Conservation (phyloP, 37 sponge, comb jelly and placozoan species). For the Halichondria panicea region DNA sequence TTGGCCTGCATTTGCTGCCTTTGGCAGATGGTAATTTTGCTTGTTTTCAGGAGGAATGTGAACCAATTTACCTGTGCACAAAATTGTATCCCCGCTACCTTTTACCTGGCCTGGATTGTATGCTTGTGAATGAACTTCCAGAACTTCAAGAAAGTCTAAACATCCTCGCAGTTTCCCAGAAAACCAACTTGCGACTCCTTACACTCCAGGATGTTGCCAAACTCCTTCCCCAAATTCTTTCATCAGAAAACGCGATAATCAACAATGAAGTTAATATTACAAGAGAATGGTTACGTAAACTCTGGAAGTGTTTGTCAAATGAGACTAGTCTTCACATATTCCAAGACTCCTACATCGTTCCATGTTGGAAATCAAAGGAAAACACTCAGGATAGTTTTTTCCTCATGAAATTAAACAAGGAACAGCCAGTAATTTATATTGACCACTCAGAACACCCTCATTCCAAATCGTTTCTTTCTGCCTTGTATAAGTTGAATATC, state of each 20-base stretch:
- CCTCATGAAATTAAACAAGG: too few relatives aligned
- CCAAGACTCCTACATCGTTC: too few relatives aligned
- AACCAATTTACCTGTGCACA: conserved; percentile 36
- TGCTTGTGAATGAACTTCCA: conserved; percentile 7
- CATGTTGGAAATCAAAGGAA: too few relatives aligned
- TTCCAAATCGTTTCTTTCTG: neutral
- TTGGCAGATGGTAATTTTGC: conserved; percentile 39
- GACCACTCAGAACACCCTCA: neutral
- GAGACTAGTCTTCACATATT: too few relatives aligned
- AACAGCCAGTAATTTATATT: too few relatives aligned
- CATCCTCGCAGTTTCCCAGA: conserved; percentile 1
- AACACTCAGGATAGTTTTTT: too few relatives aligned
- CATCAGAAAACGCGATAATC: too few relatives aligned
- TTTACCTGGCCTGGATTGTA: conserved; percentile 14
- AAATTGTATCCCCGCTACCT: conserved; percentile 10
- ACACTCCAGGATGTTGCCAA: neutral
- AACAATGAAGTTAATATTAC: neutral
- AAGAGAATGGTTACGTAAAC: neutral
- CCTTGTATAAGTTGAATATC: conserved; percentile 1
- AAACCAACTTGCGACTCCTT: conserved; percentile 18
- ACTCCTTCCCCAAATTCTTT: conserved; percentile 7
- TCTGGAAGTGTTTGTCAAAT: conserved; percentile 47
- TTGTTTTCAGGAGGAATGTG: conserved; percentile 7
- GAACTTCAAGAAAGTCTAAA: conserved; percentile 1
- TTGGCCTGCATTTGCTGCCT: conserved; percentile 36